Conservation (phyloP, 1,140 invertebrate species). For the Solenopsis invicta region DNA sequence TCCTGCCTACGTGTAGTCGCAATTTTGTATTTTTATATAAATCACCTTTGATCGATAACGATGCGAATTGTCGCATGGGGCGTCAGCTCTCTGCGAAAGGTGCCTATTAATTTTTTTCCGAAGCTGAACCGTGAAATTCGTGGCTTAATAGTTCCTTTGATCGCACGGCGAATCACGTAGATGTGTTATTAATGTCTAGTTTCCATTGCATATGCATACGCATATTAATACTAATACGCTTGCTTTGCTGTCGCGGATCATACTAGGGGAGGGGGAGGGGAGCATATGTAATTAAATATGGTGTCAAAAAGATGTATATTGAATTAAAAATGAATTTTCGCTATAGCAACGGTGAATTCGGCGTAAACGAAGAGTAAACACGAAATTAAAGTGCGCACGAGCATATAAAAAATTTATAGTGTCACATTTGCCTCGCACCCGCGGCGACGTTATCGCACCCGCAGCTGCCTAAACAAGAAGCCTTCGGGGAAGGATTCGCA, state of each 20-base stretch:
- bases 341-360: not conserved
- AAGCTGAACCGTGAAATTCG: slow-evolving; percentile 52
- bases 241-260: not conserved
- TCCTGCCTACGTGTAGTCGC: not conserved
- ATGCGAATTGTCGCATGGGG: slow-evolving; percentile 9
- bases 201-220: slow-evolving; percentile 8
- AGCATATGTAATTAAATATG: slow-evolving; percentile 8
- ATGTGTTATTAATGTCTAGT: slow-evolving; percentile 48
- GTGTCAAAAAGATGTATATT: not conserved
- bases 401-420: slow-evolving; percentile 30
- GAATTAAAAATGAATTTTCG: slow-evolving; percentile 20
- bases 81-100: not conserved
- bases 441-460: not conserved
- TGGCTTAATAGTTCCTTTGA: slow-evolving; percentile 57
- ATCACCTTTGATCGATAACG: not conserved
- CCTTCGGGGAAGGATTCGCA: slow-evolving; percentile 42
- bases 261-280: not conserved
- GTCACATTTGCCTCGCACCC: not conserved
- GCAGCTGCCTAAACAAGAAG: slow-evolving; percentile 1
- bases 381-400: slow-evolving; percentile 21
- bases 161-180: slow-evolving; percentile 18
- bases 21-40: slow-evolving; percentile 28
- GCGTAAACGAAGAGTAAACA: slow-evolving; percentile 32
- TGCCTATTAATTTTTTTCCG: slow-evolving; percentile 6
- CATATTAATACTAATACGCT: slow-evolving; percentile 41